Evolutionary conservation across 2,797 vertebrate genomes (phyloP).

Genomic region (Moxostoma hubbsi): DNA sequence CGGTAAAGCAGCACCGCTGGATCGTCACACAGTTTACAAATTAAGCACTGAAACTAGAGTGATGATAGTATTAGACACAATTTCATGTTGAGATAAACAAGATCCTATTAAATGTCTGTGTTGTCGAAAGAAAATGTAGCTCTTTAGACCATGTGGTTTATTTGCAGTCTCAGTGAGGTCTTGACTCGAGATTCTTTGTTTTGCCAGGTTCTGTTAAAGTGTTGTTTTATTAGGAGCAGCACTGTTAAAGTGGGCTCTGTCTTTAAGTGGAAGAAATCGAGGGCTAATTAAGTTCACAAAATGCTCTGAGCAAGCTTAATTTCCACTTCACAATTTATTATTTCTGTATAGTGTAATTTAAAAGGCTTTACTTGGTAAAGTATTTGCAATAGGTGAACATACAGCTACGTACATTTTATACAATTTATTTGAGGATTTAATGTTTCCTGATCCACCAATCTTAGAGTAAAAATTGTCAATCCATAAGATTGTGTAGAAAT

Average conservation of each 20-base stretch:
- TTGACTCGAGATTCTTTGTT: not conserved
- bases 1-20: constrained; percentile 35
- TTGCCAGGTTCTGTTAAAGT: not conserved
- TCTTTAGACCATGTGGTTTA: not conserved
- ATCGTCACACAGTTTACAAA: constrained; percentile 36
- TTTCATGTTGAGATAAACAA: not conserved
- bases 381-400: not conserved
- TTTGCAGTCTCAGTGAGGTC: not conserved
- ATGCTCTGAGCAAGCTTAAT: not conserved
- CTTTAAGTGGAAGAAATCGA: not conserved
- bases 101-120: not conserved
- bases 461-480: not conserved
- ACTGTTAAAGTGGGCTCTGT: not conserved
- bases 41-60: constrained; percentile 16
- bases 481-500: not conserved
- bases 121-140: not conserved
- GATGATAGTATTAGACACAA: not conserved
- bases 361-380: not conserved
- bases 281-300: too few species aligned
- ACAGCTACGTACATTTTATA: not conserved
- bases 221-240: too few species aligned
- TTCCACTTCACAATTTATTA: not conserved
- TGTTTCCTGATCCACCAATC: not conserved
- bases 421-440: not conserved
- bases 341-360: not conserved